Evolutionary conservation across 2,113 vertebrate genomes (phyloP), one percentile per base, ranked within the genome.

Genomic region (Gallinago jamesoni): DNA sequence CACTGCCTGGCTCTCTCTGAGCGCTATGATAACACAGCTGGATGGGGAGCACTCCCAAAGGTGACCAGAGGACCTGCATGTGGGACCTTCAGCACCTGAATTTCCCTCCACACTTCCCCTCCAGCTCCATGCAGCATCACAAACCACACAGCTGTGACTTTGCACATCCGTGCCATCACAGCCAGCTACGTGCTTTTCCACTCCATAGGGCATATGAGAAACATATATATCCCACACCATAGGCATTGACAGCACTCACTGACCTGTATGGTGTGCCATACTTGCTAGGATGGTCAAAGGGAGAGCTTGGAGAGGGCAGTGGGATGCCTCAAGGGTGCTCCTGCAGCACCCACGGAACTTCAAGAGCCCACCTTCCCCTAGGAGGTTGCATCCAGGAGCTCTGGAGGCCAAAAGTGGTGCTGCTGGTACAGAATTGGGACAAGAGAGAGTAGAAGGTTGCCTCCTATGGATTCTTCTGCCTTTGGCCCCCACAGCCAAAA

Each of bases 261-360:
- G 64, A 55, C 56, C 41, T 6, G 1, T 1, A 0, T 6, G 3
- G 25, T 12, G 7, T 63, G 47, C 68, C 3, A 5, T 31, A 41
- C 53, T 52, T 74, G 8, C 70, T 89, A 23, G n/a, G 10, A 35
- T 19, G 14, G 55, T 31, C 73, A 25, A 93, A 74, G 15, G 25
- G 10, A 93, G n/a, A 80, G 41, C 25, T 63, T 7, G 1, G 48
- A 62, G 35, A 28, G 7, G 48, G n/a, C 2, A 1, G 8, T 20
- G 16, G 30, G 56, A 37, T 82, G 39, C 35, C 35, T 19, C 37
- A 64, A 0, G 5, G 27, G 59, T 66, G 62, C 12, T 76, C 45
- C 59, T 7, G 1, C 21, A 69, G 48, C 25, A 56, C 52, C 19
- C 25, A 85, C 30, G 19, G n/a, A 67, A 87, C 52, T 78, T 85